These are phyloP conservation scores for Unio delphinus DNA, from an alignment of 2,888 invertebrate genomes.

Conservation along the genomic window DNA sequence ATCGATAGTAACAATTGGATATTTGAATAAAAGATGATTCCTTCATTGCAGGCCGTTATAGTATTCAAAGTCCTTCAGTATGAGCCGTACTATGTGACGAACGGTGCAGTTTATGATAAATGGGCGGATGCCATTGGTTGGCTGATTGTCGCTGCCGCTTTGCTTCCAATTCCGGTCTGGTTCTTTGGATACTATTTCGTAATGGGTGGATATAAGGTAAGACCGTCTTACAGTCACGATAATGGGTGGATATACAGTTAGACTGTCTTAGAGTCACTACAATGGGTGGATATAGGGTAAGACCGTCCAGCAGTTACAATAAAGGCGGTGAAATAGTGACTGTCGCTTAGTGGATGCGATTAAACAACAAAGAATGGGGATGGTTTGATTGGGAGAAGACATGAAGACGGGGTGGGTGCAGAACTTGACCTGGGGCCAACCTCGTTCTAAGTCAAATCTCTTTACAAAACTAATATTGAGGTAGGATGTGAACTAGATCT, in stretches of 20 bases:
- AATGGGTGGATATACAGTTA: slow-evolving; percentile 42
- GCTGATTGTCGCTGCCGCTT: slow-evolving; percentile 46
- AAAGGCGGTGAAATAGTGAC: no score
- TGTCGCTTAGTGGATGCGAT: no score
- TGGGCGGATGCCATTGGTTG: slow-evolving; percentile 57
- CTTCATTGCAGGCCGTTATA: slow-evolving; percentile 49
- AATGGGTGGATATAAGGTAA: slow-evolving; percentile 42
- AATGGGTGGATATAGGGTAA: slow-evolving; percentile 42
- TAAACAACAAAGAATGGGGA: no score
- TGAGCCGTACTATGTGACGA: slow-evolving; percentile 42
- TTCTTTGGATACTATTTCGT: slow-evolving; percentile 42
- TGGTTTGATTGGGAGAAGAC: no score
- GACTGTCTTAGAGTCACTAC: background rate
- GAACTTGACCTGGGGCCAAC: no score
- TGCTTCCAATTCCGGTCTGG: slow-evolving; percentile 53
- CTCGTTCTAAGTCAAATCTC: no score
- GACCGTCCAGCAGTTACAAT: background rate
- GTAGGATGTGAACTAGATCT: no score
- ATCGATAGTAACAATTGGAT: background rate
- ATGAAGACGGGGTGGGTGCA: no score
- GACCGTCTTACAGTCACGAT: background rate
- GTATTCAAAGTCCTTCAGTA: slow-evolving; percentile 58
- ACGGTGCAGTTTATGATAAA: slow-evolving; percentile 39
- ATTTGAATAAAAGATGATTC: background rate
- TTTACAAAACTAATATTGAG: no score